Conservation (phyloP, 2,888 invertebrate species). For the Anaspis maculata region DNA sequence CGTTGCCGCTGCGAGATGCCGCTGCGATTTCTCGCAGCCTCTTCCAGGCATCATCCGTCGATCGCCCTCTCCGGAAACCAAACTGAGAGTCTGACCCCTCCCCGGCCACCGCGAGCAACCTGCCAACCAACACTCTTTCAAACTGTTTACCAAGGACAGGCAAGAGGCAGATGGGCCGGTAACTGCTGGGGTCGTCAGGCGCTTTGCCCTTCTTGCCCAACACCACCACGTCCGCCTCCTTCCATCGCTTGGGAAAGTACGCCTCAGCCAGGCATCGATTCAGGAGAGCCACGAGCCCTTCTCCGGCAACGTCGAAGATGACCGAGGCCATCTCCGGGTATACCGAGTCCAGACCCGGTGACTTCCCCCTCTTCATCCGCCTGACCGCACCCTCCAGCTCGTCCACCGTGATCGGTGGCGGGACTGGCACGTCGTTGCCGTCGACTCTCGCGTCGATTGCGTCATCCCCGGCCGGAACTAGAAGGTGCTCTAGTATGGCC, state of each 20-base stretch:
- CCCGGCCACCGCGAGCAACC: slow-evolving; percentile 17
- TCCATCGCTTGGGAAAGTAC: slow-evolving; percentile 19
- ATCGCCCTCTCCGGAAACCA: slow-evolving; percentile 20
- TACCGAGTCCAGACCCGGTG: slow-evolving; percentile 11
- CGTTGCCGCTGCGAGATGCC: too few relatives aligned
- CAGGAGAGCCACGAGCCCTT: too few relatives aligned
- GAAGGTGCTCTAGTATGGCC: neutral
- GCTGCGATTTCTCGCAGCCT: slow-evolving; percentile 1
- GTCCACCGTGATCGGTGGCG: too few relatives aligned
- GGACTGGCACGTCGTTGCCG: slow-evolving; percentile 5
- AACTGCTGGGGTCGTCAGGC: slow-evolving; percentile 4
- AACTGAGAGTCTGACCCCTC: slow-evolving; percentile 14
- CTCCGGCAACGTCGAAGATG: too few relatives aligned
- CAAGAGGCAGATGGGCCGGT: slow-evolving; percentile 22
- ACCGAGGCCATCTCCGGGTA: slow-evolving; percentile 1
- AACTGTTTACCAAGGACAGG: slow-evolving; percentile 23
- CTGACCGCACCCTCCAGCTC: slow-evolving; percentile 4
- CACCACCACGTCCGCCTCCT: slow-evolving; percentile 17
- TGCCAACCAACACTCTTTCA: slow-evolving; percentile 22
- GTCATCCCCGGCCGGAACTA: too few relatives aligned
- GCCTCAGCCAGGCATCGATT: slow-evolving; percentile 9
- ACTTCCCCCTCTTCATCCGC: slow-evolving; percentile 2
- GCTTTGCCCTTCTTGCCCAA: slow-evolving; percentile 18
- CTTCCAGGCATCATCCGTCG: slow-evolving; percentile 22
- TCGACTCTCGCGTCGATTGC: too few relatives aligned